Evolutionary conservation across 1,140 invertebrate species (phyloP), one percentile per base, ranked within the genome.

Genomic region (Paracyclopina nana): DNA sequence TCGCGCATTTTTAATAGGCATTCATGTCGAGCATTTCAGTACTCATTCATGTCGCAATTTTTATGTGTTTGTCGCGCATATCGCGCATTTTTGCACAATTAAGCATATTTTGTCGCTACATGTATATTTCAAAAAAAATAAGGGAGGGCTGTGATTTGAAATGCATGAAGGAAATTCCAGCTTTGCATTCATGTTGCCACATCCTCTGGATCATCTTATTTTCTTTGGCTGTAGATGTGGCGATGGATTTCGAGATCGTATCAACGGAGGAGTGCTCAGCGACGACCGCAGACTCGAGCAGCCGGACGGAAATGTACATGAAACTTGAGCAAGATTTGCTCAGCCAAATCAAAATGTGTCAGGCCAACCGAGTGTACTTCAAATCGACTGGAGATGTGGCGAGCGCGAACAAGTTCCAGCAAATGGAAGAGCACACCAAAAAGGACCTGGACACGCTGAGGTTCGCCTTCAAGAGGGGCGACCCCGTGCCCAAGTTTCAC

Each of bases 321-420:
- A 72, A 75, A 57, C 67, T 97, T 38, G 81, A 91, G 63, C 69
- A 74, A 46, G 87, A 92, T 63, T 70, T 97, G 25, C 70, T 73
- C 4, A 74, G 76, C 57, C 91, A 96, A 66, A 70, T 76, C 4
- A 73, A 84, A 73, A 75, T 80, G 68, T 91, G 85, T 66, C 70
- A 80, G 52, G 72, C 76, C 40, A 94, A 86, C 42, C 66, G 80
- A 54, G 82, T 90, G 63, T 82, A 92, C 64, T 87, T 83, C 60
- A 80, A 82, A 59, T 78, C 79, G n/a, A 71, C 92, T 53, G 90
- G 88, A n/a, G 87, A 95, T 68, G 76, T 96, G 6, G 75, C 80
- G 1, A 82, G 82, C 58, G 79, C 79, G 53, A 87, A 88, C 61
- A 72, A 79, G 43, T 95, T 90, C 69, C 84, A 94, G 61, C 78